Base-by-base conservation (phyloP, 2,113 vertebrate species). In the Pavo muticus region DNA sequence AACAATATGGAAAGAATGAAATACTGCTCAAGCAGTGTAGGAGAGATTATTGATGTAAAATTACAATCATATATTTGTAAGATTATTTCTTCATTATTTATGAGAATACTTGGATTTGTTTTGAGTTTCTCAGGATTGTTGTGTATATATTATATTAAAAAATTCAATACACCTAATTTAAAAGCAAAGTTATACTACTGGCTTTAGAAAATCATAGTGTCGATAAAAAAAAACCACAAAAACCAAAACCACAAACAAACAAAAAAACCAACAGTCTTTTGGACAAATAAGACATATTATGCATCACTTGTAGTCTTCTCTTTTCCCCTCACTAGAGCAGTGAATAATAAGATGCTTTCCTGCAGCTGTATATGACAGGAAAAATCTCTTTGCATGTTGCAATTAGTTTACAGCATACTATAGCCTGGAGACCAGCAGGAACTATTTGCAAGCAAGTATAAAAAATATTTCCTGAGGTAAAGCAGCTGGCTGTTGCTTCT, bases 321-420 rank as follows among this genome's bases (percentile, higher is more conserved):
- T 84, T 72, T 85, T 63, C 21, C 24, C 10, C 11, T 64, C 10
- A 23, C 11, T 32, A 45, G 32, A 57, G 29, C 11, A 30, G 9
- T 67, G 65, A 81, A 72, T 67, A 73, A 77, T 60, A 59, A 91
- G 18, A 69, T 92, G 21, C 27, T 88, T 89, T 52, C 88, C 83
- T 82, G 76, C 44, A 92, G 96, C 75, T 63, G 15, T 68, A 47
- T 68, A 32, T 67, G 78, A 95, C 72, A 93, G 48, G 13, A 32
- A 95, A 80, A 85, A 81, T 91, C 56, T 83, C 84, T 91, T 91
- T 90, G 56, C 44, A 19, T 87, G 56, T 57, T 45, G 84, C 96
- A 97, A 97, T 98, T 98, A 97, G 84, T 96, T 98, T 97, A 95
- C 67, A 72, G 72, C 37, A 96, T 68, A 69, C 72, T 47, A 32